phyloP scores from a whole-genome alignment of 1,140 invertebrate species.

The Conopomorpha cramerella region DNA sequence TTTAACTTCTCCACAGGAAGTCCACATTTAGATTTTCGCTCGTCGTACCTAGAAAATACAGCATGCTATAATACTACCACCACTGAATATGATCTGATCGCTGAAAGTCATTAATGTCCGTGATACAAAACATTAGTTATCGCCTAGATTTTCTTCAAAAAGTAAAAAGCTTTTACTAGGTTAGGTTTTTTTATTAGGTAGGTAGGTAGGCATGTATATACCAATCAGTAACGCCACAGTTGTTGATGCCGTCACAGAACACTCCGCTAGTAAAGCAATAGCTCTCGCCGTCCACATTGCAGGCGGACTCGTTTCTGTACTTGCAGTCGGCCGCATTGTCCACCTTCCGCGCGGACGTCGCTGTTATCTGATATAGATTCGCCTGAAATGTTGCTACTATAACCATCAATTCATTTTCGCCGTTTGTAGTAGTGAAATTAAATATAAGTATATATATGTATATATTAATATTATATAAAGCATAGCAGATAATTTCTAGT shows the following conservation, averaged over 20 bases:
- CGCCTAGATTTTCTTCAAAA: background rate
- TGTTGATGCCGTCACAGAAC: conserved; percentile 42
- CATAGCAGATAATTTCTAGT: no score
- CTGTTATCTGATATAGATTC: conserved; percentile 33
- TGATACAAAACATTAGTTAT: no score
- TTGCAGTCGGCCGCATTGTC: conserved; percentile 7
- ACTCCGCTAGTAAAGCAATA: conserved; percentile 42
- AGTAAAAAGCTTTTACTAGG: background rate
- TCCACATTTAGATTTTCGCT: conserved; percentile 25
- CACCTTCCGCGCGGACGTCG: conserved; percentile 26
- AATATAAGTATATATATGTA: no score
- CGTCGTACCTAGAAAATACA: conserved; percentile 38
- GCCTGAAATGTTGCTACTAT: no score
- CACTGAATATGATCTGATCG: no score
- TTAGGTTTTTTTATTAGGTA: background rate
- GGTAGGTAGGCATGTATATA: conserved; percentile 4
- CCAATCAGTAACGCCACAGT: conserved; percentile 40
- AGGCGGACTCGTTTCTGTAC: conserved; percentile 25
- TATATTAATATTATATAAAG: no score
- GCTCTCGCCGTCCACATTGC: conserved; percentile 10
- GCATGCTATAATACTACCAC: no score
- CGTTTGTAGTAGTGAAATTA: no score
- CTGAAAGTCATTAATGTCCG: background rate
- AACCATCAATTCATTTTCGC: no score
- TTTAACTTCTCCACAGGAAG: conserved; percentile 21